phyloP scores from a whole-genome alignment of 2,797 vertebrate genomes.

The Mormyrops boulengeri region DNA sequence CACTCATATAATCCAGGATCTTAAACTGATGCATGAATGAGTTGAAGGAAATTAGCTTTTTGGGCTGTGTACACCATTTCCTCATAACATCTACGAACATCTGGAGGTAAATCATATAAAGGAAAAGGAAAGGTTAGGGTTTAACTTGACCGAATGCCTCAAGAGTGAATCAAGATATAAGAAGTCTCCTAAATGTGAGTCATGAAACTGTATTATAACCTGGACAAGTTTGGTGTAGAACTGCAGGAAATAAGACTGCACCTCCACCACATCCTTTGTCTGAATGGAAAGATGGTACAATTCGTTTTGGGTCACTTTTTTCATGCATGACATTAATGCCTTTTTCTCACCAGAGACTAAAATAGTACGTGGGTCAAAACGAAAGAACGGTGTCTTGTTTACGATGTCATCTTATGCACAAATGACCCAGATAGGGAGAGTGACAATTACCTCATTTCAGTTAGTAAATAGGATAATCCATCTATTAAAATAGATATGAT shows the following conservation, averaged over 20 bases:
- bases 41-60: not conserved
- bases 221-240: not conserved
- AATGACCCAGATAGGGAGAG: not conserved
- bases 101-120: not conserved
- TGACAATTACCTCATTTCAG: not conserved
- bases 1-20: not conserved
- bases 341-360: not conserved
- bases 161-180: not conserved
- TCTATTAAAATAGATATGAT: not conserved
- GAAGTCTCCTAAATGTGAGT: not conserved
- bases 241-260: not conserved
- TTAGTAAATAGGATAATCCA: not conserved
- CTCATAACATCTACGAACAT: not conserved
- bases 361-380: not conserved
- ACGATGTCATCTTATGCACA: not conserved
- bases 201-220: not conserved
- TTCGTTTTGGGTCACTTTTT: not conserved
- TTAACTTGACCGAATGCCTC: not conserved
- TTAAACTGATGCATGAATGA: not conserved
- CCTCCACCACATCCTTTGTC: not conserved
- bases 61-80: not conserved
- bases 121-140: not conserved
- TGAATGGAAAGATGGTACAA: not conserved
- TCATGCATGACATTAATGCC: not conserved
- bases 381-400: not conserved